Evolutionary conservation across 2,888 invertebrate genomes (phyloP), one percentile per base, ranked within the genome.

Genomic region (Mesorhabditis spiculigera): DNA sequence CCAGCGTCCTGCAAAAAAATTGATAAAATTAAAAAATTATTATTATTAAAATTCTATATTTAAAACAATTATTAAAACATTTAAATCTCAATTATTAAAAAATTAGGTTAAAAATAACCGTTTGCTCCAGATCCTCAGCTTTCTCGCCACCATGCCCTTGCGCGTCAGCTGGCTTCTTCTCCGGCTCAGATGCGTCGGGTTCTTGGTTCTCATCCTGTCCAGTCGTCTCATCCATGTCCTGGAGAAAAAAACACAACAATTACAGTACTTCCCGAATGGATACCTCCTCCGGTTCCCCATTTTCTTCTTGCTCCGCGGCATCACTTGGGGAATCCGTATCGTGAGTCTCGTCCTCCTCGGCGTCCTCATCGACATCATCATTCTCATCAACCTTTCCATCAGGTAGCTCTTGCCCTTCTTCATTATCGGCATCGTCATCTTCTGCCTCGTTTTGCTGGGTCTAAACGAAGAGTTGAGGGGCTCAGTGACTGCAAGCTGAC

Each of bases 371-470:
- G 16, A 73, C 66, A 43, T 74, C 69, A 45, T 73, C 73, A 4
- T 69, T 71, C 45, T 72, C 73, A 63, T 73, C 73, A 5, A 65
- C 71, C 42, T 75, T 82, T 88, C 45, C 67, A 62, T 71, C 74
- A 43, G 67, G 66, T 10, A 71, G 89, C 10, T 70, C 72, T 8
- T 71, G 67, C 42, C 61, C 63, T 13, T 89, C 89, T 71, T 90
- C 89, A 0, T 87, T 86, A 71, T 89, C 89, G 81, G 89, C 89
- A 65, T 90, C 90, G 44, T 90, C 90, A 80, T 82, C 89, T 28
- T 91, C 90, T 43, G 77, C 89, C 50, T 84, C 80, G 65, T 81
- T 74, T 6, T 76, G 65, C 67, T 68, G n/a, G n/a, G 41, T n/a
- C 58, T 50, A n/a, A 50, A 50, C 58, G 58, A n/a, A 50, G 8